These are phyloP conservation scores for Turnix velox DNA, from an alignment of 2,113 vertebrate species.

Conservation along the genomic window DNA sequence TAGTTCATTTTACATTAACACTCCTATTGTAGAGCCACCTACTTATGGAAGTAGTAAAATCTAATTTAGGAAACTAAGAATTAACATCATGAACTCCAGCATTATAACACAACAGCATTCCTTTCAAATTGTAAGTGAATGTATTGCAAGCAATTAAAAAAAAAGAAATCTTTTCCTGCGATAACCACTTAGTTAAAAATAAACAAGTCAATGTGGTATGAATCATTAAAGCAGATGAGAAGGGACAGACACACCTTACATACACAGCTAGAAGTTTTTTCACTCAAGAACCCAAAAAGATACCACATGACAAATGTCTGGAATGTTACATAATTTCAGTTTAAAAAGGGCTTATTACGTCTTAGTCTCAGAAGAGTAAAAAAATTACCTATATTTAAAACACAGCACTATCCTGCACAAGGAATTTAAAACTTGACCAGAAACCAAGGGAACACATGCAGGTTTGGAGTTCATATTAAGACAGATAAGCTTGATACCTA, in stretches of 20 bases:
- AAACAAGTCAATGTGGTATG: neutral
- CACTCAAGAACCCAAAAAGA: neutral
- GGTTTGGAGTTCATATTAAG: neutral
- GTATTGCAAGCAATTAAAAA: neutral
- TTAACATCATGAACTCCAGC: neutral
- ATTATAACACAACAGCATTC: neutral
- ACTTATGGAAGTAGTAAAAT: neutral
- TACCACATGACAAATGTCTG: neutral
- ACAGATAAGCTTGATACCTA: neutral
- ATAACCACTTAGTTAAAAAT: neutral
- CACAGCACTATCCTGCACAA: neutral
- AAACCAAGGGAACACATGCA: neutral
- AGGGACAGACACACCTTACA: neutral
- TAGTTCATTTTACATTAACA: neutral
- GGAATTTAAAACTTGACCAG: neutral
- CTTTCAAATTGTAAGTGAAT: neutral
- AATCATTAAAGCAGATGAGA: neutral
- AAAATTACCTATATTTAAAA: neutral
- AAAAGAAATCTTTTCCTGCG: neutral
- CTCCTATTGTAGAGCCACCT: neutral
- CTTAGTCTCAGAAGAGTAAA: neutral
- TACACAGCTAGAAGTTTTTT: neutral
- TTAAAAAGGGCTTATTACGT: neutral
- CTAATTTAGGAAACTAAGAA: slow-evolving; percentile 11
- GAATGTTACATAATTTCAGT: neutral